Percentiles rank a stretch among this genome's conserved stretches.
Conservation (phyloP, 2,888 invertebrate genomes). For the Eugnorisma glareosa region DNA sequence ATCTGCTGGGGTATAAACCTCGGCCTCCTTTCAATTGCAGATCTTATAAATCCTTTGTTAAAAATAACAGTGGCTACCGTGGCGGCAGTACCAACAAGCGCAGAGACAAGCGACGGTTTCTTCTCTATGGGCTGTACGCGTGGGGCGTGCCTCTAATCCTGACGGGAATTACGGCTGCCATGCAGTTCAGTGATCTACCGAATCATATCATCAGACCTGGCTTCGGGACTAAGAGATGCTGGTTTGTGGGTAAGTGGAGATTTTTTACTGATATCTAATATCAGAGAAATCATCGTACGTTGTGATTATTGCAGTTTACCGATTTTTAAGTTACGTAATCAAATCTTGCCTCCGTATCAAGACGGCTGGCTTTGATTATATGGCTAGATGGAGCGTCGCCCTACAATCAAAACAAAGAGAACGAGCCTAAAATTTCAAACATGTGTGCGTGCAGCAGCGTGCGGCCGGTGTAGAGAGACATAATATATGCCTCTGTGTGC, state of each 20-base stretch:
- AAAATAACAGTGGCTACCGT: conserved; percentile 87
- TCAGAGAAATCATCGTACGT: too few relatives aligned
- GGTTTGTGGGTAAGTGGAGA: conserved; percentile 89
- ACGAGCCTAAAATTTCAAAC: too few relatives aligned
- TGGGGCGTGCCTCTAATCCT: conserved; percentile 92
- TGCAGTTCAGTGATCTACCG: conserved; percentile 89
- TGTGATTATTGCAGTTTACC: neutral
- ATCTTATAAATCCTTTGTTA: conserved; percentile 61
- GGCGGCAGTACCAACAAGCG: conserved; percentile 85
- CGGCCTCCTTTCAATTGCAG: conserved; percentile 51
- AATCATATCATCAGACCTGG: conserved; percentile 87
- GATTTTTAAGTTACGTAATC: neutral
- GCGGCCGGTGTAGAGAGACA: too few relatives aligned
- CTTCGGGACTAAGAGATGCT: conserved; percentile 89
- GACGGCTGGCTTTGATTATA: too few relatives aligned
- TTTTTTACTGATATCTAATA: neutral
- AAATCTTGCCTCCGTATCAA: neutral
- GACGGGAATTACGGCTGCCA: conserved; percentile 86
- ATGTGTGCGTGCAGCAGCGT: too few relatives aligned
- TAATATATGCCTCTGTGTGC: too few relatives aligned
- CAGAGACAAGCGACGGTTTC: conserved; percentile 91
- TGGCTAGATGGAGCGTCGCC: too few relatives aligned
- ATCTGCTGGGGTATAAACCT: conserved; percentile 38
- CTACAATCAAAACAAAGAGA: too few relatives aligned
- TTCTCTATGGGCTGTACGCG: conserved; percentile 92